Evolutionary conservation across 2,113 vertebrate genomes (phyloP).

Genomic region (Crypturellus undulatus): DNA sequence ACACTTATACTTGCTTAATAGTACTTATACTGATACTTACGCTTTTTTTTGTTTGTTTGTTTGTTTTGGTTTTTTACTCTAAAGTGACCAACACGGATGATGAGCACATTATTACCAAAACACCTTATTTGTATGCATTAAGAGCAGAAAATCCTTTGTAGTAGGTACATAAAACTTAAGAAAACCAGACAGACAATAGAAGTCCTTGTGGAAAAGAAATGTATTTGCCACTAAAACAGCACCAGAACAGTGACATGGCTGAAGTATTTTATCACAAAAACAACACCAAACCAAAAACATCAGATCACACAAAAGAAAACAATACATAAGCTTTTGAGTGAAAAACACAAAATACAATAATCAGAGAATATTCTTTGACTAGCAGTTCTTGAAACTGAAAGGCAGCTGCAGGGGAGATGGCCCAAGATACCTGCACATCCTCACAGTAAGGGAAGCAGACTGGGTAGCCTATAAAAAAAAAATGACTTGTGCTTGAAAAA

Average conservation of each 20-base stretch:
- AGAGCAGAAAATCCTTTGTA: slow-evolving; percentile 46
- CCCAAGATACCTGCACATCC: neutral
- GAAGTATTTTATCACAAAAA: slow-evolving; percentile 50
- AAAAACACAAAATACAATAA: slow-evolving; percentile 60
- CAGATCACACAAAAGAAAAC: slow-evolving; percentile 56
- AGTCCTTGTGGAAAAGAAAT: slow-evolving; percentile 54
- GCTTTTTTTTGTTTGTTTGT: no score
- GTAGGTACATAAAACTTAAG: slow-evolving; percentile 56
- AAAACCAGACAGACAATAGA: slow-evolving; percentile 65
- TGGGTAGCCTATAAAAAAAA: neutral
- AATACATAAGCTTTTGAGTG: slow-evolving; percentile 49
- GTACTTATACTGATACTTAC: no score
- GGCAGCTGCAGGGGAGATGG: neutral
- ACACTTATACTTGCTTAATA: no score
- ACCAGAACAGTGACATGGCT: slow-evolving; percentile 26
- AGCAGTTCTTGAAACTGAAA: slow-evolving; percentile 28
- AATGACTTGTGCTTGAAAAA: slow-evolving; percentile 14
- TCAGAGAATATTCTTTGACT: slow-evolving; percentile 44
- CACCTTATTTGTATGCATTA: slow-evolving; percentile 61
- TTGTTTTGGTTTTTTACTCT: neutral
- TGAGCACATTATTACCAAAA: slow-evolving; percentile 56
- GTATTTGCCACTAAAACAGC: neutral
- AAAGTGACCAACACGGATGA: slow-evolving; percentile 43
- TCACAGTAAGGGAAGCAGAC: neutral
- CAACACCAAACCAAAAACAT: slow-evolving; percentile 48